Base-by-base conservation (phyloP, 1,140 invertebrate genomes). In the Mactra quadrangularis region DNA sequence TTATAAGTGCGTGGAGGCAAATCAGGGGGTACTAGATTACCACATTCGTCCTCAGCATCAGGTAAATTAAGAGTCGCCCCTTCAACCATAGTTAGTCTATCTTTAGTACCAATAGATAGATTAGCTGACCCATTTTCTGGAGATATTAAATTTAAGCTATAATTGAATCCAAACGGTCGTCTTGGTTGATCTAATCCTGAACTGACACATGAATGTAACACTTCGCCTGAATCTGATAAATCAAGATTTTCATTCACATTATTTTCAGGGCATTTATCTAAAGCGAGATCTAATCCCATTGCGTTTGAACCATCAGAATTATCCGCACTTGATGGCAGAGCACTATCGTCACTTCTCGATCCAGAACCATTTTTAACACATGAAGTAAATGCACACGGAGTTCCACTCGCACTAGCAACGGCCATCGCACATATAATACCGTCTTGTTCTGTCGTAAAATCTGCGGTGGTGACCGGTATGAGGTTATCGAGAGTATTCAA, bases 1-100 rank as follows among this genome's bases (percentile, higher is more conserved):
- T 86, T 89, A 70, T 91, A 91, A n/a, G 90, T 91, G 47, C 89
- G 77, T 29, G 90, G 90, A 7, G 90, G 90, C 7, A 91, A 71
- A 52, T 79, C 78, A 15, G 90, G 90, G 27, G 90, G 88, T 50
- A 82, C 82, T 38, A 47, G 74, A 11, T 45, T 35, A 45, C 41
- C 27, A 29, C 27, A 22, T 31, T 64, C 74, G 47, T 64, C 59
- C 27, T 72, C 70, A 29, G 19, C 57, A 76, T 81, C 77, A 2
- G 77, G 77, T 29, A 81, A 60, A 55, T 59, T 38, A 22, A 81
- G 25, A 13, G 47, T 71, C 0, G 35, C 45, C 17, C 33, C 64
- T 38, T 70, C 64, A 19, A 13, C 33, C 22, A 74, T 33, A 38
- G n/a, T 22, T 29, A 53, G 1, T 22, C 50, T 59, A 27, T 75